Conservation (phyloP, 2,888 invertebrate genomes). For the Parnassius apollo region DNA sequence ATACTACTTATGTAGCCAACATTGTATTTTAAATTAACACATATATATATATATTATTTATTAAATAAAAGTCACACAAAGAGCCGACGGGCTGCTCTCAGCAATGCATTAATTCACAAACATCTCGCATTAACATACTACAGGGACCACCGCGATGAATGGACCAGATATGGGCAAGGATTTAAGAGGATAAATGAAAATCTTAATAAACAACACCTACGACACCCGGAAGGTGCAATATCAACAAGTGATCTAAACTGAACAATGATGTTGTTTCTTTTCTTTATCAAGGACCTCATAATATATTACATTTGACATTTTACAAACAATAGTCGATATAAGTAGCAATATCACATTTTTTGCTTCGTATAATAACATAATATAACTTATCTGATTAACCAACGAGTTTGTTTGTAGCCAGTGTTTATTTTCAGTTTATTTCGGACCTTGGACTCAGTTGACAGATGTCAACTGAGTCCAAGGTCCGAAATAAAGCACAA, state of each 20-base stretch:
- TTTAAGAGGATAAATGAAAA: conserved; percentile 64
- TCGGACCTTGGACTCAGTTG: too few species aligned
- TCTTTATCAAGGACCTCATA: background rate
- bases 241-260: conserved; percentile 18
- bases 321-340: background rate
- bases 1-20: background rate
- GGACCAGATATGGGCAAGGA: conserved; percentile 54
- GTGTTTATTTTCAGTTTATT: too few species aligned
- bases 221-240: conserved; percentile 46
- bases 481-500: too few species aligned
- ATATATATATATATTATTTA: conserved; percentile 25
- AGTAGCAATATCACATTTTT: background rate
- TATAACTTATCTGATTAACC: too few species aligned
- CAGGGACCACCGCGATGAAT: conserved; percentile 55
- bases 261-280: conserved; percentile 20
- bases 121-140: conserved; percentile 64
- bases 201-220: conserved; percentile 53
- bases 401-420: too few species aligned
- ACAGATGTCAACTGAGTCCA: too few species aligned
- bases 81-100: conserved; percentile 45
- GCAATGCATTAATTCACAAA: conserved; percentile 56
- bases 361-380: background rate
- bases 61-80: conserved; percentile 43
- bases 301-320: background rate
- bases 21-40: conserved; percentile 24